Conservation (phyloP, 2,113 vertebrate species). For the Corythornis cristatus region DNA sequence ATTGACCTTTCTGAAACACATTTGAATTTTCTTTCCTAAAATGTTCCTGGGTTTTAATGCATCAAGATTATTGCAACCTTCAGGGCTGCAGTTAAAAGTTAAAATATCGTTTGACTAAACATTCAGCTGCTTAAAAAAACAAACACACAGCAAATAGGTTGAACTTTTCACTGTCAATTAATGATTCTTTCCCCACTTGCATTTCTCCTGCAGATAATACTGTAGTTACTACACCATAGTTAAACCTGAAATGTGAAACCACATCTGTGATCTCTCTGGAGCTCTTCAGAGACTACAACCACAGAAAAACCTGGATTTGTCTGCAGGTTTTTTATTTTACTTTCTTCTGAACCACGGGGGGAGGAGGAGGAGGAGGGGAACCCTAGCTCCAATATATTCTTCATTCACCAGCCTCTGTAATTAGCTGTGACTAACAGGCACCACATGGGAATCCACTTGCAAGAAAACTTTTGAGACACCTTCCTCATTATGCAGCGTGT, state of each 20-base stretch:
- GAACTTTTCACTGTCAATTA: constrained; percentile 52
- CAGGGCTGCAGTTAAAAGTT: neutral
- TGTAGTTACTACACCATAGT: constrained; percentile 47
- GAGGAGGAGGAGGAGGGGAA: neutral
- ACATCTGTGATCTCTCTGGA: constrained; percentile 52
- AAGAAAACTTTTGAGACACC: constrained; percentile 58
- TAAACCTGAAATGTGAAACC: constrained; percentile 73
- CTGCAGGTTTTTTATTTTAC: constrained; percentile 62
- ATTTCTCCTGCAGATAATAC: constrained; percentile 39
- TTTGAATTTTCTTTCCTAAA: neutral
- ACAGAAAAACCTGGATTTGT: constrained; percentile 42
- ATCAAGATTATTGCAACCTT: neutral
- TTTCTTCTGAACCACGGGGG: constrained; percentile 44
- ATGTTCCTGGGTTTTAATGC: neutral
- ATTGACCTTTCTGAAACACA: neutral
- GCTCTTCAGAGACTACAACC: constrained; percentile 40
- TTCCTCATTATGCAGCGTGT: neutral
- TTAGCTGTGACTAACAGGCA: constrained; percentile 75
- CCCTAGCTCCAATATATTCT: constrained; percentile 38
- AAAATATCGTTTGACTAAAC: neutral
- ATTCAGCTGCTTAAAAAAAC: constrained; percentile 5
- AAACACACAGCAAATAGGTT: neutral
- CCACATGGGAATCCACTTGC: constrained; percentile 70
- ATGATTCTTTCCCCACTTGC: constrained; percentile 53
- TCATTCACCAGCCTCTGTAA: constrained; percentile 63